Evolutionary conservation across 2,797 vertebrate genomes (phyloP).

Genomic region (Uromys caudimaculatus): DNA sequence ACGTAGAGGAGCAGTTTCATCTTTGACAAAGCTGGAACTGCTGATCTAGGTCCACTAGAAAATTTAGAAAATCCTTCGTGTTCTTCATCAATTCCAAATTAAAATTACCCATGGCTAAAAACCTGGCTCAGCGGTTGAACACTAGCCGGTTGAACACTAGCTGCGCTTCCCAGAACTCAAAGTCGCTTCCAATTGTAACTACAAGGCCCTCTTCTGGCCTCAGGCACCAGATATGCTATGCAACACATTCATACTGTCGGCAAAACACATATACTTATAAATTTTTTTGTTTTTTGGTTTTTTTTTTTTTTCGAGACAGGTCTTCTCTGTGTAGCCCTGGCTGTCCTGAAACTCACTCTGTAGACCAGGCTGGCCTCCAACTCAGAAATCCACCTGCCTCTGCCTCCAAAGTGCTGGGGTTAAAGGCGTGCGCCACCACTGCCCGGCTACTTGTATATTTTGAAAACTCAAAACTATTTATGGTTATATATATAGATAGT

Average conservation of each 20-base stretch:
- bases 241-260: background rate
- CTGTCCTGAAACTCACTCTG: too few relatives aligned
- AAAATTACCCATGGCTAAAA: background rate
- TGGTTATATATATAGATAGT: constrained; percentile 17
- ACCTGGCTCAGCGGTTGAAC: background rate
- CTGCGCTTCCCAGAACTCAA: background rate
- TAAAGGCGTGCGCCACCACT: too few relatives aligned
- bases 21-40: constrained; percentile 50
- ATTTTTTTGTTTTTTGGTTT: too few relatives aligned
- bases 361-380: too few relatives aligned
- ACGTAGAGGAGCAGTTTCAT: constrained; percentile 5
- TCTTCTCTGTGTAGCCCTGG: too few relatives aligned
- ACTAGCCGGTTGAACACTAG: background rate
- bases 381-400: too few relatives aligned
- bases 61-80: constrained; percentile 32
- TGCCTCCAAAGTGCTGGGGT: too few relatives aligned
- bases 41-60: constrained; percentile 52
- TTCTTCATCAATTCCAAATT: constrained; percentile 2
- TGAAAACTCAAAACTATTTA: constrained; percentile 60
- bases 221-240: background rate
- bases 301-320: too few relatives aligned
- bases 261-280: background rate
- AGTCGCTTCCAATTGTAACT: background rate
- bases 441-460: too few relatives aligned
- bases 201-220: background rate